Conservation (phyloP, 2,888 invertebrate species). For the Marronus borbonicus region DNA sequence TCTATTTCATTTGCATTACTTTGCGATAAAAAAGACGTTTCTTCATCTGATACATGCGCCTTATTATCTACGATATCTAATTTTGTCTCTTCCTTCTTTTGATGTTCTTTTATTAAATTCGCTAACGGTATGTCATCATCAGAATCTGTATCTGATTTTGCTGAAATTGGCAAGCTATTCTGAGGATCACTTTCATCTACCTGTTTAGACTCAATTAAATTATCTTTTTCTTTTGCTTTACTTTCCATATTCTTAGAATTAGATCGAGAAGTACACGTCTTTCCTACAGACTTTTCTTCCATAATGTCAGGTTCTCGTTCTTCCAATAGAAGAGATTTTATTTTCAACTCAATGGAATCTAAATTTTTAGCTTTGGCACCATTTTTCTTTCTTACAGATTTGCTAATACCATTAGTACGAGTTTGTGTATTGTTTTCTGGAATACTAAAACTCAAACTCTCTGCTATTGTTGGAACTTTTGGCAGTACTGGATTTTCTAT, state of each 20-base stretch:
- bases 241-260: background rate
- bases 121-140: constrained; percentile 61
- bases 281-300: constrained; percentile 59
- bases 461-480: constrained; percentile 32
- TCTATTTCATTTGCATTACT: background rate
- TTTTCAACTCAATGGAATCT: constrained; percentile 33
- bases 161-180: background rate
- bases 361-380: constrained; percentile 22
- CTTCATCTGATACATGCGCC: background rate
- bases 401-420: background rate
- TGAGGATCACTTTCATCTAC: background rate
- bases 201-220: too few species aligned
- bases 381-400: constrained; percentile 20
- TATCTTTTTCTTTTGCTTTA: background rate
- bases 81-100: constrained; percentile 13
- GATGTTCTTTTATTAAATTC: constrained; percentile 33
- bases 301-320: constrained; percentile 60
- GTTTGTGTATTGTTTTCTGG: background rate
- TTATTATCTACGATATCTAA: background rate
- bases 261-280: background rate
- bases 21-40: background rate
- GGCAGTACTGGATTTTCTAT: constrained; percentile 27
- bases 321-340: constrained; percentile 48
- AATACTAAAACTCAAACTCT: constrained; percentile 18
- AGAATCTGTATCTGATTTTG: constrained; percentile 55